These are phyloP conservation scores for Cinclus mexicanus DNA, from an alignment of 2,113 vertebrate genomes.

Conservation along the genomic window DNA sequence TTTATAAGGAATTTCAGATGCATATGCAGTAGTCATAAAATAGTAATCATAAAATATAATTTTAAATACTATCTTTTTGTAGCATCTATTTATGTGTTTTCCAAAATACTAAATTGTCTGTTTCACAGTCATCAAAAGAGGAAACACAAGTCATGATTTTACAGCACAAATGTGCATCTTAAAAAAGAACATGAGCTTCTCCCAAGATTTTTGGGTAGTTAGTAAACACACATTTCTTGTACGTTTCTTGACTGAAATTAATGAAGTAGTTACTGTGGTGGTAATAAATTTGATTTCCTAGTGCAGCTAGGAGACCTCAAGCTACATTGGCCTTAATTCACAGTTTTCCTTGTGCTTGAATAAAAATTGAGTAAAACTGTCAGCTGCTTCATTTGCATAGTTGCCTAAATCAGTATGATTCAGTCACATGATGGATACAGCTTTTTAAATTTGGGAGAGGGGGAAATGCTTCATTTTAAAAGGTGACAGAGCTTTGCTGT, in stretches of 20 bases:
- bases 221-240: background rate
- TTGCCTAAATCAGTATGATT: background rate
- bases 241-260: background rate
- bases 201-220: background rate
- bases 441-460: background rate
- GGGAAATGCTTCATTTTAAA: background rate
- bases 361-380: background rate
- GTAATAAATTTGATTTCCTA: background rate
- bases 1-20: background rate
- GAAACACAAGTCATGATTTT: background rate
- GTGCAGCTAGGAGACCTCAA: background rate
- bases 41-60: background rate
- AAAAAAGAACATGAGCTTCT: background rate
- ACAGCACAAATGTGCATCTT: background rate
- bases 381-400: background rate
- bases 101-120: background rate
- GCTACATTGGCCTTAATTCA: background rate
- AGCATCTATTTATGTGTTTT: background rate
- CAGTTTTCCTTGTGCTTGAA: background rate
- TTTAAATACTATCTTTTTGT: background rate
- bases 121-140: background rate
- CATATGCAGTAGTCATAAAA: background rate
- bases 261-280: background rate
- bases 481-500: background rate
- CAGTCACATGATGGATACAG: fast-evolving